Evolutionary conservation across 2,797 vertebrate species (phyloP).

Genomic region (Myotis myotis): DNA sequence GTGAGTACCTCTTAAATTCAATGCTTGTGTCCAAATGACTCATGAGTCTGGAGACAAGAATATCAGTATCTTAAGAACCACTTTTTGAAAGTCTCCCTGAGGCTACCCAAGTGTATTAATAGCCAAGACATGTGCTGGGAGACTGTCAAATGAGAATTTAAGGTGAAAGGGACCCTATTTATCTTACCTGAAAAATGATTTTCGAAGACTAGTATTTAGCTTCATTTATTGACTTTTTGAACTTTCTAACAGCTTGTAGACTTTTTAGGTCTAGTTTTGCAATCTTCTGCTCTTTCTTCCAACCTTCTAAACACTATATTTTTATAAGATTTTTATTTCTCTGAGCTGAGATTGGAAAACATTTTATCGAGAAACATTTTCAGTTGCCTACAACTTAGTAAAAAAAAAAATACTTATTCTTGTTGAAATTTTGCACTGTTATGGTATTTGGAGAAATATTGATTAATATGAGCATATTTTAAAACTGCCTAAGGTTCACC

Average conservation of each 20-base stretch:
- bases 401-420: conserved; percentile 69
- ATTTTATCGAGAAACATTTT: conserved; percentile 68
- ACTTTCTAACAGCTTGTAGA: conserved; percentile 69
- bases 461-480: conserved; percentile 60
- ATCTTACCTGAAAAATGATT: conserved; percentile 73
- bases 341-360: conserved; percentile 61
- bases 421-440: conserved; percentile 45
- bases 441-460: conserved; percentile 57
- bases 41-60: conserved; percentile 67
- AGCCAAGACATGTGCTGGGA: conserved; percentile 69
- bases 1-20: conserved; percentile 69
- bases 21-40: conserved; percentile 67
- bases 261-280: conserved; percentile 58
- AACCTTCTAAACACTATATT: conserved; percentile 63
- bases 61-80: conserved; percentile 72
- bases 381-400: conserved; percentile 67
- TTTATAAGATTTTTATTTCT: conserved; percentile 76
- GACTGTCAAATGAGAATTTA: conserved; percentile 77
- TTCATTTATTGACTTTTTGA: conserved; percentile 75
- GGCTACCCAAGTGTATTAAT: conserved; percentile 67
- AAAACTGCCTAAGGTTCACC: conserved; percentile 12
- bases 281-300: conserved; percentile 72
- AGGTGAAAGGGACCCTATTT: conserved; percentile 69
- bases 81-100: conserved; percentile 76
- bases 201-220: conserved; percentile 65